Conservation (phyloP, 2,888 invertebrate species). For the Nysson spinosus region DNA sequence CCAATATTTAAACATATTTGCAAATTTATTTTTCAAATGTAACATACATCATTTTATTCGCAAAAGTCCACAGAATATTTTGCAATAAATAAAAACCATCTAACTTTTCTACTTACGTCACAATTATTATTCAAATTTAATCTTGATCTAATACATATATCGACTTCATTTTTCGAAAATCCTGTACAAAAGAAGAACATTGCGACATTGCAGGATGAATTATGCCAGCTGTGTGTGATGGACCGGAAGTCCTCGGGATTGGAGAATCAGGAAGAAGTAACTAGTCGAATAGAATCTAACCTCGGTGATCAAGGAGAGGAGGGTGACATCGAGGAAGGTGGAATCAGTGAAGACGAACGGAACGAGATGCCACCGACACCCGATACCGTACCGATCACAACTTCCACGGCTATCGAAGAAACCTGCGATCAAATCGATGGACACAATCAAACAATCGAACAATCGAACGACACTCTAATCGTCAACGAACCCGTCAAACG, state of each 20-base stretch:
- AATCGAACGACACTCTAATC: slow-evolving; percentile 35
- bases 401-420: slow-evolving; percentile 62
- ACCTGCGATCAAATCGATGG: slow-evolving; percentile 69
- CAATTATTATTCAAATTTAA: too few relatives aligned
- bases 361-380: slow-evolving; percentile 74
- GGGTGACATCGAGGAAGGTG: slow-evolving; percentile 69
- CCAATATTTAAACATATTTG: too few relatives aligned
- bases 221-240: slow-evolving; percentile 74
- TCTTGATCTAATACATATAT: too few relatives aligned
- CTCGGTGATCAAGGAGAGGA: slow-evolving; percentile 68
- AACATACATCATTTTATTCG: too few relatives aligned
- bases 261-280: slow-evolving; percentile 40
- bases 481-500: slow-evolving; percentile 55
- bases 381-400: slow-evolving; percentile 64
- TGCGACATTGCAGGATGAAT: slow-evolving; percentile 71
- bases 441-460: slow-evolving; percentile 38
- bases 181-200: too few relatives aligned
- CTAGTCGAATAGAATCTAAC: slow-evolving; percentile 38
- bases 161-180: too few relatives aligned
- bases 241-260: slow-evolving; percentile 62
- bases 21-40: too few relatives aligned
- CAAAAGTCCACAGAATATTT: too few relatives aligned
- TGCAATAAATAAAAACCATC: too few relatives aligned
- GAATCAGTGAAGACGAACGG: slow-evolving; percentile 61
- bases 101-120: too few relatives aligned